Evolutionary conservation across 2,888 invertebrate species (phyloP).

Genomic region (Tetragonula carbonaria): DNA sequence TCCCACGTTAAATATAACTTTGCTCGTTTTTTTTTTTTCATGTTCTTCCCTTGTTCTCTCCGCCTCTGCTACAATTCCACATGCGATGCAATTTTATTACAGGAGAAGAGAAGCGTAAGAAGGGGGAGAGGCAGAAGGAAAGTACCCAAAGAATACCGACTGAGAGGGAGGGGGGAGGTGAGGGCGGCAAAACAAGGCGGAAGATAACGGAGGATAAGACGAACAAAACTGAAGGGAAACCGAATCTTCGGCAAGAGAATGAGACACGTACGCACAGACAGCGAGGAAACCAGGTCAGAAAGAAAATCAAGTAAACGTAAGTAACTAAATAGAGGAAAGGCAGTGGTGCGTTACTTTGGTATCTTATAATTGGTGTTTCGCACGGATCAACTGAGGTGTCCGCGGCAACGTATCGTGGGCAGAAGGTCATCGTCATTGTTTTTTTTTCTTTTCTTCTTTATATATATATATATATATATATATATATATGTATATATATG

Average conservation of each 20-base stretch:
- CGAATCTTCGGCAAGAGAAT: neutral
- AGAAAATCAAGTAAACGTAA: slow-evolving; percentile 47
- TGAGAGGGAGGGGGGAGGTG: neutral
- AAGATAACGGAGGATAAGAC: neutral
- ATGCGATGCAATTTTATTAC: neutral
- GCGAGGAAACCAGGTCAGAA: slow-evolving; percentile 7
- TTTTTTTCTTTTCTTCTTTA: too few species aligned
- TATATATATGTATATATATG: too few species aligned
- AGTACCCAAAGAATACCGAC: neutral
- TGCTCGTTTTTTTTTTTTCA: neutral
- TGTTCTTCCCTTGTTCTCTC: slow-evolving; percentile 3
- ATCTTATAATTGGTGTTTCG: slow-evolving; percentile 70
- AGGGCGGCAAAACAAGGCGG: neutral
- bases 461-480: neutral
- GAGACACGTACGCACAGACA: neutral
- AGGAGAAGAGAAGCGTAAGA: too few species aligned
- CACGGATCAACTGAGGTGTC: slow-evolving; percentile 61
- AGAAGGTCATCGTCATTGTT: slow-evolving; percentile 51
- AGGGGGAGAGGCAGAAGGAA: too few species aligned
- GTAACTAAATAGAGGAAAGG: slow-evolving; percentile 76
- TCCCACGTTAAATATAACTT: neutral
- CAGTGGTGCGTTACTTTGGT: slow-evolving; percentile 81
- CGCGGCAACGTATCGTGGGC: slow-evolving; percentile 51
- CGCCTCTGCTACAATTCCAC: slow-evolving; percentile 2
- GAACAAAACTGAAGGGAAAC: neutral